Evolutionary conservation across 2,113 vertebrate genomes (phyloP), one percentile per base, ranked within the genome.

Genomic region (Guaruba guarouba): DNA sequence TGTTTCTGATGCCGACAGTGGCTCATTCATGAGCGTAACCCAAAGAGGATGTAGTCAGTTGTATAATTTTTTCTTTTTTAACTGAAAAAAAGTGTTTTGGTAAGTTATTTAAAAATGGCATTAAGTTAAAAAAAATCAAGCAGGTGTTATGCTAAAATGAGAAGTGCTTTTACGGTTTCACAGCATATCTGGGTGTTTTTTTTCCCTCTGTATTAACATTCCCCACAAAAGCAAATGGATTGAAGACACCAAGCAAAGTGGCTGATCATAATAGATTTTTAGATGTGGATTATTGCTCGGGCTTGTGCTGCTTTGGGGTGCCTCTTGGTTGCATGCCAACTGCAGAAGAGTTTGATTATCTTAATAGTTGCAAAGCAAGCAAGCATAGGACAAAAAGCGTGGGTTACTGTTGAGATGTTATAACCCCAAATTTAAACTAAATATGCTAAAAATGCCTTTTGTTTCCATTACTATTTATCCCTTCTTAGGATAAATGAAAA

Each of bases 71-170:
- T 74, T 77, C 52, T 39, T 59, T 78, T 96, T 91, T 89, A 97
- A 96, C 97, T 63, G 69, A 96, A 97, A 97, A 97, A 75, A 82
- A 92, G 59, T 97, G 77, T 97, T 95, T 98, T 97, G 93, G 91
- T 92, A 91, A 92, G 86, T 90, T 77, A 94, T 95, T 81, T 97
- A 80, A 92, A 97, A 97, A 95, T 87, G 61, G 31, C 74, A 84
- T 86, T 94, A 93, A 93, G 76, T 88, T 81, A 35, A 79, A 91
- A 92, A 93, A 86, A 95, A 35, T 62, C 43, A 95, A 87, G 63
- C 97, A 97, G 96, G 91, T 97, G 96, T 75, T 90, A 75, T 93
- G 66, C 64, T 94, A 74, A 95, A 96, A 95, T 48, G 31, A 86
- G 81, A 95, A 94, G 75, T 93, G 61, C 67, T 95, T 95, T 96